phyloP scores from a whole-genome alignment of 2,888 invertebrate genomes.

The Pachycephus smyrnensis region DNA sequence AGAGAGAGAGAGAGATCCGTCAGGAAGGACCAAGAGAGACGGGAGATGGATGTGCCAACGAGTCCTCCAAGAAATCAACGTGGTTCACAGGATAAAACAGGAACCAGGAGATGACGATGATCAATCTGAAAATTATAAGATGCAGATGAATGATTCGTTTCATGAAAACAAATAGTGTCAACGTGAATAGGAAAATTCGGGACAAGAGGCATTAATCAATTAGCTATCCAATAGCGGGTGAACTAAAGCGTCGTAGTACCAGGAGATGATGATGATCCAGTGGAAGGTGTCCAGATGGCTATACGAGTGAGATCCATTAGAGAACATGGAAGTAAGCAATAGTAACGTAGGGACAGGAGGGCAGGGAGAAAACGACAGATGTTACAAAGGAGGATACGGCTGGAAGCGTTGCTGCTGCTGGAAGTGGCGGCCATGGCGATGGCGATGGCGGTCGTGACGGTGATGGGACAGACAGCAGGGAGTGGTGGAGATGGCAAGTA shows the following conservation, averaged over 20 bases:
- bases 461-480: slow-evolving; percentile 23
- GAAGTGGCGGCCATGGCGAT: background rate
- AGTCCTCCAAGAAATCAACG: background rate
- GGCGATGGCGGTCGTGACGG: background rate
- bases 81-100: background rate
- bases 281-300: background rate
- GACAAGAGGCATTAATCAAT: background rate
- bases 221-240: background rate
- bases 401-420: background rate
- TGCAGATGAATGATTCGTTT: background rate
- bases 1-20: slow-evolving; percentile 25
- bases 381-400: background rate
- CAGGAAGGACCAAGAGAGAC: slow-evolving; percentile 8
- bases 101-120: background rate
- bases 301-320: background rate
- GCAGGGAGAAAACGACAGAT: background rate
- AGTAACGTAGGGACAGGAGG: background rate
- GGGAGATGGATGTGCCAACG: slow-evolving; percentile 4
- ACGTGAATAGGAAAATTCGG: background rate
- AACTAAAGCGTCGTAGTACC: background rate
- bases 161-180: background rate
- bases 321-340: background rate
- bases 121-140: background rate
- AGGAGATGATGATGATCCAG: background rate
- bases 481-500: slow-evolving; percentile 25